Percentiles rank a stretch among this genome's conserved stretches.
Conservation (phyloP, 2,797 vertebrate genomes). For the Cyclura pinguis region DNA sequence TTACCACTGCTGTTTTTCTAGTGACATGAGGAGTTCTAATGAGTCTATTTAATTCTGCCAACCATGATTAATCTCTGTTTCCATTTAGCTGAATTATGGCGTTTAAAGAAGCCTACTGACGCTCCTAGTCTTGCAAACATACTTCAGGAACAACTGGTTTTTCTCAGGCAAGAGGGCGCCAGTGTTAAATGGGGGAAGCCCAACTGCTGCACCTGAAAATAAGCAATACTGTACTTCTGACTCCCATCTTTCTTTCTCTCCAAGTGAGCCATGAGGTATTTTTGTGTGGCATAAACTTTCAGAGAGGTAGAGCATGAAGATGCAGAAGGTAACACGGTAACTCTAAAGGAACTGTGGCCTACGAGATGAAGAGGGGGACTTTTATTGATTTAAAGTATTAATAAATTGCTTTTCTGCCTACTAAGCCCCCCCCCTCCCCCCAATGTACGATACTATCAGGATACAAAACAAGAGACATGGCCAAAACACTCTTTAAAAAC, state of each 20-base stretch:
- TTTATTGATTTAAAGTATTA: background rate
- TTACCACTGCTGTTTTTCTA: slow-evolving; percentile 20
- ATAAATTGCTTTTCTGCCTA: background rate
- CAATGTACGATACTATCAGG: background rate
- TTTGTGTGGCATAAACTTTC: background rate
- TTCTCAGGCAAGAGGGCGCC: slow-evolving; percentile 15
- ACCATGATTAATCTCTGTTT: slow-evolving; percentile 45
- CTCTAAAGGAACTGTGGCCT: background rate
- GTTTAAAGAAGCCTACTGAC: background rate
- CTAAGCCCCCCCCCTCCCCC: rapidly evolving
- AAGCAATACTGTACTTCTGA: background rate
- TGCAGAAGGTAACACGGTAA: background rate
- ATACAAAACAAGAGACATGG: background rate
- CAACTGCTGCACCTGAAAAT: slow-evolving; percentile 1
- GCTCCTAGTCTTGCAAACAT: background rate
- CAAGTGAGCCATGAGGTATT: background rate
- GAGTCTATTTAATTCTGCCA: slow-evolving; percentile 19
- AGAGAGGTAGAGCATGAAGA: background rate
- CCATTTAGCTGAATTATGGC: slow-evolving; percentile 24
- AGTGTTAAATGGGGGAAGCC: background rate
- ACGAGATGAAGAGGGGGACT: no score
- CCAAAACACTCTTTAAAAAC: background rate
- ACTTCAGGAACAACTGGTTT: background rate
- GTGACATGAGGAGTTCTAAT: slow-evolving; percentile 16
- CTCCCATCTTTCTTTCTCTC: no score